Evolutionary conservation across 1,140 invertebrate species (phyloP).

Genomic region (Pseudobourletiella spinata): DNA sequence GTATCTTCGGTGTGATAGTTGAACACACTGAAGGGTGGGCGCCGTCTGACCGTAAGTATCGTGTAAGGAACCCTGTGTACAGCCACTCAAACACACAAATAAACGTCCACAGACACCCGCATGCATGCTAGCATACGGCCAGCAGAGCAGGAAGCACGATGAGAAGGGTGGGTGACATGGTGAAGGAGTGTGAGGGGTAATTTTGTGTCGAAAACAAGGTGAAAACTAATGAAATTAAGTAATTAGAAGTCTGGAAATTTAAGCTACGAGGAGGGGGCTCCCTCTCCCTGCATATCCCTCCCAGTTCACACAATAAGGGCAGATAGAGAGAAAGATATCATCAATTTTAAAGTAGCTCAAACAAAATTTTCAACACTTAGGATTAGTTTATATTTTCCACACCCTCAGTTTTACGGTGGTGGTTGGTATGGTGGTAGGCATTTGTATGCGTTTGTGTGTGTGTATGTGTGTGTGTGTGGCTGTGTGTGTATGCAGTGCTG

Average conservation of each 20-base stretch:
- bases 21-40: neutral
- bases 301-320: no score
- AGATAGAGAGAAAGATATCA: slow-evolving; percentile 4
- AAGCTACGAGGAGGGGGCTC: neutral
- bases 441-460: no score
- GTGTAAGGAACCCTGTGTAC: no score
- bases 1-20: neutral
- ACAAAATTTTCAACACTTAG: slow-evolving; percentile 8
- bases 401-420: neutral
- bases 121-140: no score
- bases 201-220: neutral
- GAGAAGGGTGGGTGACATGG: neutral
- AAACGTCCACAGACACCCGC: neutral
- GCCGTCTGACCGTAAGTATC: no score
- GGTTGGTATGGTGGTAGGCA: no score
- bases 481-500: neutral
- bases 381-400: slow-evolving; percentile 8
- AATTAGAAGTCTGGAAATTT: neutral
- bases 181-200: neutral
- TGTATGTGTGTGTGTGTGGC: no score
- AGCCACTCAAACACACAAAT: neutral
- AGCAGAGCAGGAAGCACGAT: neutral
- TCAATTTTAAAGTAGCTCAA: slow-evolving; percentile 10
- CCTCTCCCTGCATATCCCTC: neutral
- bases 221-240: slow-evolving; percentile 9